Evolutionary conservation across 2,113 vertebrate genomes (phyloP).

Genomic region (Gallinago media): DNA sequence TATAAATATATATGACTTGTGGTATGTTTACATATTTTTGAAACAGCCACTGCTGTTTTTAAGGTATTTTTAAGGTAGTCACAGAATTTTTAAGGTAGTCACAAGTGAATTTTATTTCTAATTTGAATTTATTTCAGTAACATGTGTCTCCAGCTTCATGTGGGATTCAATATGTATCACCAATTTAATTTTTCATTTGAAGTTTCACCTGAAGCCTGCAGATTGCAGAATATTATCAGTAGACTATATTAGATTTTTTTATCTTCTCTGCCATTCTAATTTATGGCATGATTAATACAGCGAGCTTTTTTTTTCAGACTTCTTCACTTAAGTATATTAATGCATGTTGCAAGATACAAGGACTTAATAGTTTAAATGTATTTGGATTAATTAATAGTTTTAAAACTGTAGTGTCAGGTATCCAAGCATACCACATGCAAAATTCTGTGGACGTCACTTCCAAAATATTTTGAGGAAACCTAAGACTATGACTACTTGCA

Average conservation of each 20-base stretch:
- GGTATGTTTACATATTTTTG: background rate
- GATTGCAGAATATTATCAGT: background rate
- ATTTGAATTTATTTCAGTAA: background rate
- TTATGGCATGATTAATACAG: background rate
- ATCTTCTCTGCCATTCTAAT: background rate
- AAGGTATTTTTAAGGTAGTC: background rate
- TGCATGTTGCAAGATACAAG: background rate
- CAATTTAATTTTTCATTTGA: background rate
- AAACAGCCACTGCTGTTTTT: background rate
- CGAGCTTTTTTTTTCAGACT: background rate
- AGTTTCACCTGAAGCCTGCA: background rate
- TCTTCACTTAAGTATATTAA: background rate
- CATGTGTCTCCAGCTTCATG: background rate
- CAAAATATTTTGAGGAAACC: background rate
- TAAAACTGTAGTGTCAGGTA: background rate
- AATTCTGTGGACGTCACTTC: background rate
- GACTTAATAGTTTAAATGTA: background rate
- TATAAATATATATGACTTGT: background rate
- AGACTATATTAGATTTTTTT: background rate
- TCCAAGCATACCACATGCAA: background rate
- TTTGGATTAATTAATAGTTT: background rate
- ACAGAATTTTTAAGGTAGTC: background rate
- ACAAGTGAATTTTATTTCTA: background rate
- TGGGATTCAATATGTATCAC: background rate
- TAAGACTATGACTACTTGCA: background rate